phyloP scores from a whole-genome alignment of 2,888 invertebrate species.

The Venustoraphidia nigricollis region DNA sequence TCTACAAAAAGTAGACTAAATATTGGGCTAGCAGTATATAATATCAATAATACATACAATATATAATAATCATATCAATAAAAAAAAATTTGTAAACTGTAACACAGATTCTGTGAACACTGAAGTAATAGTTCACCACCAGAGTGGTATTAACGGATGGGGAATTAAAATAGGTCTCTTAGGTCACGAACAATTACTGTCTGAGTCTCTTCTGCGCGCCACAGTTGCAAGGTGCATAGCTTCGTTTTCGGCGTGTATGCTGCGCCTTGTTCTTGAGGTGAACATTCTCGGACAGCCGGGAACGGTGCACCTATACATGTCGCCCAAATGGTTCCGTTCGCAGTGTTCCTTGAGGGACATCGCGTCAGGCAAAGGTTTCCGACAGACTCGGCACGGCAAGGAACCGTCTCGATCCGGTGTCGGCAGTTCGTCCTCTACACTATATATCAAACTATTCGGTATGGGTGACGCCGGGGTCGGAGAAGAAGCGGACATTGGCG shows the following conservation, averaged over 20 bases:
- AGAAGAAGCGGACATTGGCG: slow-evolving; percentile 32
- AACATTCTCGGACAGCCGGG: slow-evolving; percentile 65
- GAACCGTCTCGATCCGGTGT: slow-evolving; percentile 47
- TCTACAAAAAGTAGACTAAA: slow-evolving; percentile 21
- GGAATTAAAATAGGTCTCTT: slow-evolving; percentile 21
- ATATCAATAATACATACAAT: no score
- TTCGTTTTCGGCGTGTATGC: slow-evolving; percentile 58
- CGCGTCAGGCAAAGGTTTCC: slow-evolving; percentile 44
- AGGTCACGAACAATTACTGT: slow-evolving; percentile 24
- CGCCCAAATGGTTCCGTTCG: slow-evolving; percentile 48
- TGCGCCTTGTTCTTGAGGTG: slow-evolving; percentile 61
- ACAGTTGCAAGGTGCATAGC: slow-evolving; percentile 25
- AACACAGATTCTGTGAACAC: not conserved
- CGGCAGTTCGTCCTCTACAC: slow-evolving; percentile 50
- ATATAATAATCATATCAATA: no score
- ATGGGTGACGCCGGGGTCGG: slow-evolving; percentile 25
- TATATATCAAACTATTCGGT: slow-evolving; percentile 32
- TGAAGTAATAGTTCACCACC: slow-evolving; percentile 22
- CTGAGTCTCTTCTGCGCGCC: slow-evolving; percentile 11
- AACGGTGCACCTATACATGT: slow-evolving; percentile 60
- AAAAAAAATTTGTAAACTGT: no score
- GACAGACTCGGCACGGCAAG: slow-evolving; percentile 55
- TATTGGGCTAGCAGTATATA: slow-evolving; percentile 18
- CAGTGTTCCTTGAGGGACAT: slow-evolving; percentile 54
- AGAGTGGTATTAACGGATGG: slow-evolving; percentile 22